phyloP scores from a whole-genome alignment of 2,888 invertebrate species.

The Vesta saturnalis region DNA sequence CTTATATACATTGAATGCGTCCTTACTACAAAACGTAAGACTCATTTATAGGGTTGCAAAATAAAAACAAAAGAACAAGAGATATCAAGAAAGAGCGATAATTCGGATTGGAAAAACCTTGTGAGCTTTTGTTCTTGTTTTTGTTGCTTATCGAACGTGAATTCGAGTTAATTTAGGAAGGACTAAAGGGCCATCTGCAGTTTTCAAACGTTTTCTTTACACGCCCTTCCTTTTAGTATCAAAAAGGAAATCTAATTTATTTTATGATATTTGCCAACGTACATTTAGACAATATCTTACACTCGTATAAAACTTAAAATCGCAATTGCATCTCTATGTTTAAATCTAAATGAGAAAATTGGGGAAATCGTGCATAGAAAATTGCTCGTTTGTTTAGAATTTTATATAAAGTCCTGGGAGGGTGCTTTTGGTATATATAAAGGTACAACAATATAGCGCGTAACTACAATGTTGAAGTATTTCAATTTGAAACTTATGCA shows the following conservation, averaged over 20 bases:
- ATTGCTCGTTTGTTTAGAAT: conserved; percentile 2
- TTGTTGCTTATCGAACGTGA: conserved; percentile 18
- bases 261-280: not conserved
- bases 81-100: conserved; percentile 14
- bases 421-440: not conserved
- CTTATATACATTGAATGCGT: not conserved
- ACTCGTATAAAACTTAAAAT: not conserved
- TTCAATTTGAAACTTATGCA: not conserved
- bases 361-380: conserved; percentile 2
- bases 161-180: conserved; percentile 21
- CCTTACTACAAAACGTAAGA: not conserved
- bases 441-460: not conserved
- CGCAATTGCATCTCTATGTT: not conserved
- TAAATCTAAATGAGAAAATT: not conserved
- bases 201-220: conserved; percentile 11
- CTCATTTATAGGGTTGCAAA: not conserved
- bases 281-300: not conserved
- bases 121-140: conserved; percentile 19
- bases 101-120: conserved; percentile 20
- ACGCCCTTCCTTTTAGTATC: conserved; percentile 8
- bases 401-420: not conserved
- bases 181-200: conserved; percentile 16
- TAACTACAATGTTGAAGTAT: not conserved
- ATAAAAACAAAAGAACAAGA: conserved; percentile 14
- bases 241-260: conserved; percentile 15